Evolutionary conservation across 2,113 vertebrate species (phyloP).

Genomic region (Delphinapterus leucas): DNA sequence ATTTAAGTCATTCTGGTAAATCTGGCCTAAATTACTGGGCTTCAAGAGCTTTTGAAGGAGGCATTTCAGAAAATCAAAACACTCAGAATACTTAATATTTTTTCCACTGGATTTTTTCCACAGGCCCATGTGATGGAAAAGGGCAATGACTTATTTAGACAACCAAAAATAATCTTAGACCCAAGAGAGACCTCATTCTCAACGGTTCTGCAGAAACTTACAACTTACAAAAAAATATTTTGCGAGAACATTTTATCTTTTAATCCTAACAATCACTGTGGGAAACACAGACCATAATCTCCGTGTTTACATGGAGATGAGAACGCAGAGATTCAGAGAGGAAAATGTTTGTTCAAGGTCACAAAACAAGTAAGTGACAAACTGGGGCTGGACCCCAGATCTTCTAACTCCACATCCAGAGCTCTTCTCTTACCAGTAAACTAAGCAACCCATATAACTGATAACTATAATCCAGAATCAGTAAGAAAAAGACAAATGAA

Average conservation of each 20-base stretch:
- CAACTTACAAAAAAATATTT: background rate
- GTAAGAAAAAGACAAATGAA: background rate
- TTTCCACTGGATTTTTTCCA: background rate
- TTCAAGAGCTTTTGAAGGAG: slow-evolving; percentile 8
- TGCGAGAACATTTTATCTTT: background rate
- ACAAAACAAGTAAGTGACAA: background rate
- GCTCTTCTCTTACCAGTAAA: background rate
- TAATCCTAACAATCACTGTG: background rate
- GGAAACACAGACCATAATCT: background rate
- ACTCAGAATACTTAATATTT: slow-evolving; percentile 1
- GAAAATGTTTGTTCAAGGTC: background rate
- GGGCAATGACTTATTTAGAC: slow-evolving; percentile 1
- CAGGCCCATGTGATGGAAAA: background rate
- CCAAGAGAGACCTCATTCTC: background rate
- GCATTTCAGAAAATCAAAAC: slow-evolving; percentile 44
- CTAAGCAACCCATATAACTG: background rate
- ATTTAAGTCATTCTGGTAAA: slow-evolving; percentile 40
- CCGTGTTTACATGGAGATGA: background rate
- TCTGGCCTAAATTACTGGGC: background rate
- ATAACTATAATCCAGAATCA: background rate
- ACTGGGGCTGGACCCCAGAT: background rate
- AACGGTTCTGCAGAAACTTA: background rate
- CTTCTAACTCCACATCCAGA: background rate
- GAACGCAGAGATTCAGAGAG: background rate
- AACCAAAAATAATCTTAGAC: background rate